Evolutionary conservation across 2,113 vertebrate species (phyloP), one percentile per base, ranked within the genome.

Genomic region (Sisor rabdophorus): DNA sequence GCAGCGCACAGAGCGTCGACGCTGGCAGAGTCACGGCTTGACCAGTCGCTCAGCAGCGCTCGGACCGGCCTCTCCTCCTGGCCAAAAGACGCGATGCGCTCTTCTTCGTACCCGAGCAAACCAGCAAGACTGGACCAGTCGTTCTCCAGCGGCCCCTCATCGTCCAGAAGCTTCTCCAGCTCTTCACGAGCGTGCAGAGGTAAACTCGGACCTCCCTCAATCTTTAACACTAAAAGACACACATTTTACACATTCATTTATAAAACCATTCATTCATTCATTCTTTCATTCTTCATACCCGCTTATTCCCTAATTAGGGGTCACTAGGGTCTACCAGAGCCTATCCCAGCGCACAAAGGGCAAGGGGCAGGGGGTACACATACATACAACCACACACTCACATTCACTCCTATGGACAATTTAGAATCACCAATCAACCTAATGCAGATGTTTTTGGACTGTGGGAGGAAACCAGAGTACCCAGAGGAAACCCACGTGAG

Each of bases 51-150:
- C 50, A 99, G 93, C 50, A 99, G 90, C 0, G 96, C 95, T 0
- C 90, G 89, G 48, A 93, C 92, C 0, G 97, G 97, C 1, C 90
- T 88, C 71, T 95, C 94, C 60, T 95, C 94, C 19, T 89, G 90
- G 0, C 89, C 89, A 89, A 98, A 97, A 79, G 91, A 90, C 71
- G 93, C 93, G 44, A 98, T 95, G 60, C 94, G 91, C 70, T 96
- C 94, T 26, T 95, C 93, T 77, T 93, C 91, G 84, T 98, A 98
- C 67, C 97, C 97, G 82, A 99, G 90, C 84, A 96, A 93, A 0
- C 91, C 93, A 0, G 96, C 97, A 87, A 99, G 89, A 85, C 89
- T 93, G 86, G 92, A 88, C 97, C 96, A 99, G 63, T 93, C 91
- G 8, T 94, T 93, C 69, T 96, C 95, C 28, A 95, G 93, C 53